Base-by-base conservation (phyloP, 2,888 invertebrate species). In the Drosophila testacea region DNA sequence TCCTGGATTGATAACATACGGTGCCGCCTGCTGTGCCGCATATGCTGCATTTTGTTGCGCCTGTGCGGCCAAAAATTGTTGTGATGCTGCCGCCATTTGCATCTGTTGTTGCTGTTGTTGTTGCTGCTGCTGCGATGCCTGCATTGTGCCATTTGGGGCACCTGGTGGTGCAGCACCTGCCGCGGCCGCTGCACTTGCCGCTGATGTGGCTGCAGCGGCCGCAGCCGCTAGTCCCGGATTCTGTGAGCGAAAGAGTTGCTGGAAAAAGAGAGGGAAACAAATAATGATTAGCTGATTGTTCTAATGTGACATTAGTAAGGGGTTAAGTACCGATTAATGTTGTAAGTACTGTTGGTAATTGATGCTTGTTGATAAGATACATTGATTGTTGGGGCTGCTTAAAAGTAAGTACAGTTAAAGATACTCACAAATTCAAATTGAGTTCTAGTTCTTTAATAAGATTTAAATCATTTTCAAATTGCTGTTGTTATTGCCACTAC, bases 241-340 rank as follows among this genome's bases (percentile, higher is more conserved):
- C 93, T 97, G 97, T 92, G 96, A 96, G 92, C 97, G 95, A 93
- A 97, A 97, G 90, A 97, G 93, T 96, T 97, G 97, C 97, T 97
- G 94, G 30, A 6, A 38, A 9, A 4, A 44, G 6, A 27, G 6
- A 36, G 22, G 16, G 6, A 52, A 38, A 38, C 41, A 1, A 51
- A 7, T 50, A 38, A n/a, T 32, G 27, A 41, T 79, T 68, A 74
- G 50, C 48, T 42, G 34, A 41, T 52, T 0, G 28, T 16, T 57
- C 1, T 11, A n/a, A n/a, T 27, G 5, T 32, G 22, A 0, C 6
- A 34, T 13, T 27, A 13, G 10, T 5, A 16, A 42, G 10, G 0
- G n/a, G 3, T 30, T 30, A 11, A 38, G 16, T n/a, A 47, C 5
- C 16, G 6, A 4, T 5, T 39, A 16, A 38, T 55, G 46, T 7